Evolutionary conservation across 2,888 invertebrate species (phyloP).

Genomic region (Troglohyphantes excavatus): DNA sequence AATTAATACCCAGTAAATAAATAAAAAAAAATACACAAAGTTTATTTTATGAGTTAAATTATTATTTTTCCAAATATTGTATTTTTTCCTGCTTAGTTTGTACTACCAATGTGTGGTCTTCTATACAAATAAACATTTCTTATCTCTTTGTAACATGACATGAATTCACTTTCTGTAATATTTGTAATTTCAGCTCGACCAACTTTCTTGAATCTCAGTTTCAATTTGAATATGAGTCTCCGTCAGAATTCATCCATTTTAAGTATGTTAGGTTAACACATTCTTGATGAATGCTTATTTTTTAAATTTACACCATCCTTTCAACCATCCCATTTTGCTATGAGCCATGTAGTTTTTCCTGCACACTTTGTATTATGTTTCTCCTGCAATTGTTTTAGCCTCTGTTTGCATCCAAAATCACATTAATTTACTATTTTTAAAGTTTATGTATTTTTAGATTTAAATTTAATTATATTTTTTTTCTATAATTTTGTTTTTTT

Average conservation of each 20-base stretch:
- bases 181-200: slow-evolving; percentile 91
- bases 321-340: slow-evolving; percentile 59
- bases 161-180: slow-evolving; percentile 11
- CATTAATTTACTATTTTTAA: slow-evolving; percentile 30
- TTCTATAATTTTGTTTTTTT: background rate
- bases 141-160: slow-evolving; percentile 50
- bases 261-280: slow-evolving; percentile 80
- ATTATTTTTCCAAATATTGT: background rate
- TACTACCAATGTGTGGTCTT: background rate
- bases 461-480: slow-evolving; percentile 15
- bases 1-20: background rate
- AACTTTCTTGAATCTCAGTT: slow-evolving; percentile 98
- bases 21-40: background rate
- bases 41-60: background rate
- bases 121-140: slow-evolving; percentile 16
- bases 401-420: slow-evolving; percentile 22
- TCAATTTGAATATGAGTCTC: slow-evolving; percentile 89
- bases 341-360: slow-evolving; percentile 45
- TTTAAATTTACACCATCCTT: slow-evolving; percentile 58
- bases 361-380: slow-evolving; percentile 42
- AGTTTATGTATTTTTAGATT: no score
- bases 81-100: background rate
- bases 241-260: slow-evolving; percentile 80
- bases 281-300: slow-evolving; percentile 63
- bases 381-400: slow-evolving; percentile 13